Percentiles rank a stretch among this genome's conserved stretches.
phyloP scores from a whole-genome alignment of 1,140 invertebrate genomes.

The Cecropterus lyciades region DNA sequence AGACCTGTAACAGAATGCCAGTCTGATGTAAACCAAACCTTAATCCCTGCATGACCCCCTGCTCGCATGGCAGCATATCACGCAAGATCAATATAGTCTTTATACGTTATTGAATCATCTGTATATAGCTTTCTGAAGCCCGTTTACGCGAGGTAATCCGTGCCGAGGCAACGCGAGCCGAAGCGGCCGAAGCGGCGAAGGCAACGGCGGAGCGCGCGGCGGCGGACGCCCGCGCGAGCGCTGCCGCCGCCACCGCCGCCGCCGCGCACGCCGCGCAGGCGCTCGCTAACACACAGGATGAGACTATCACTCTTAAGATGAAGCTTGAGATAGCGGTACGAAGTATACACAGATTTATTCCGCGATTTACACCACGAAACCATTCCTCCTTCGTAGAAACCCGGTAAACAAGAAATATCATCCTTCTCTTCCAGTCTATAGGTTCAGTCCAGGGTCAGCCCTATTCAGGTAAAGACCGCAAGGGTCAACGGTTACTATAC shows the following conservation, averaged over 20 bases:
- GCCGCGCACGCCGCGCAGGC: constrained; percentile 54
- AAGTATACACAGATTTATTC: no score
- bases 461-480: no score
- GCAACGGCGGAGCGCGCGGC: constrained; percentile 54
- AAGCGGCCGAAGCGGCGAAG: constrained; percentile 59
- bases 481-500: no score
- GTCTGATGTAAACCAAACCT: no score
- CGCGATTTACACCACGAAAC: no score
- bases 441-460: no score
- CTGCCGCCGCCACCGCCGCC: constrained; percentile 58
- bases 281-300: constrained; percentile 56
- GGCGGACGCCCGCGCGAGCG: constrained; percentile 52
- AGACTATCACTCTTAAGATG: constrained; percentile 58
- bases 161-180: constrained; percentile 56
- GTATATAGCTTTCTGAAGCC: constrained; percentile 54
- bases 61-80: no score
- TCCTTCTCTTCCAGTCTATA: no score
- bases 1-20: no score
- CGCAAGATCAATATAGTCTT: no score
- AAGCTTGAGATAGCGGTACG: constrained; percentile 64
- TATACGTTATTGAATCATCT: neutral
- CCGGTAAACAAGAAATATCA: neutral
- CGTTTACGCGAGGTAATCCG: constrained; percentile 61
- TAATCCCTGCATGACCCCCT: no score
- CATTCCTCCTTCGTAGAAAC: no score